A percentile compares a stretch with the other conserved stretches of the same genome.
These are phyloP conservation scores for Trichogramma pretiosum DNA, from an alignment of 1,140 invertebrate species.

Conservation along the genomic window DNA sequence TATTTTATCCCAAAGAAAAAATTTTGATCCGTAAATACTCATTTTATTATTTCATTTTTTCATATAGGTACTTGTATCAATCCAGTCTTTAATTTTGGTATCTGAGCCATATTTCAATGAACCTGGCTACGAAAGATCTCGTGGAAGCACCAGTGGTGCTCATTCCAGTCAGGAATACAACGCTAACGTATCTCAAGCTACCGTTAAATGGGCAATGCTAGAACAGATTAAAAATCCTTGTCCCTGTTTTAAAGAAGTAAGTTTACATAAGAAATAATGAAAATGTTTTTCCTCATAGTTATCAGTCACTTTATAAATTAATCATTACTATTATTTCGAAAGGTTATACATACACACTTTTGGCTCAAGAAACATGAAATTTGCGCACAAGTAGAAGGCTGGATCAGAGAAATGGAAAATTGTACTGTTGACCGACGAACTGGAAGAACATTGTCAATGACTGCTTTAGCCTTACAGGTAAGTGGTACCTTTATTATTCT, in stretches of 20 bases:
- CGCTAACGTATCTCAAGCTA: conserved; percentile 90
- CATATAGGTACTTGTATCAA: conserved; percentile 81
- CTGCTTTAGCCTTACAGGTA: conserved; percentile 68
- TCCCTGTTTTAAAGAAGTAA: conserved; percentile 85
- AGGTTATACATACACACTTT: conserved; percentile 89
- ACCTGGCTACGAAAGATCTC: conserved; percentile 88
- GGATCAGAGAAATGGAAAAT: conserved; percentile 78
- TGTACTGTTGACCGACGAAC: conserved; percentile 65
- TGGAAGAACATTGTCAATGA: conserved; percentile 64
- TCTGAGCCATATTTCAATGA: conserved; percentile 98
- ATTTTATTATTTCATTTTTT: conserved; percentile 16
- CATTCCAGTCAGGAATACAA: conserved; percentile 89
- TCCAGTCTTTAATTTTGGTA: conserved; percentile 91
- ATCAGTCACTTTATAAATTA: conserved; percentile 4
- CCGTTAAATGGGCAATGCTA: conserved; percentile 91
- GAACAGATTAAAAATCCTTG: conserved; percentile 86
- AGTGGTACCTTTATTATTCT: conserved; percentile 11
- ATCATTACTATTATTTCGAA: conserved; percentile 18
- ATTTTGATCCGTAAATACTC: not conserved
- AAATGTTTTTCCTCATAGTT: not conserved
- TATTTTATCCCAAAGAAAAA: too few relatives aligned
- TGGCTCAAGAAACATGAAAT: conserved; percentile 91
- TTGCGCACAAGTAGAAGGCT: conserved; percentile 76
- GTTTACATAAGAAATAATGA: conserved; percentile 4
- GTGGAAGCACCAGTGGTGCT: conserved; percentile 79